These are phyloP conservation scores for Euphydryas editha DNA, from an alignment of 2,888 invertebrate species.

Conservation along the genomic window DNA sequence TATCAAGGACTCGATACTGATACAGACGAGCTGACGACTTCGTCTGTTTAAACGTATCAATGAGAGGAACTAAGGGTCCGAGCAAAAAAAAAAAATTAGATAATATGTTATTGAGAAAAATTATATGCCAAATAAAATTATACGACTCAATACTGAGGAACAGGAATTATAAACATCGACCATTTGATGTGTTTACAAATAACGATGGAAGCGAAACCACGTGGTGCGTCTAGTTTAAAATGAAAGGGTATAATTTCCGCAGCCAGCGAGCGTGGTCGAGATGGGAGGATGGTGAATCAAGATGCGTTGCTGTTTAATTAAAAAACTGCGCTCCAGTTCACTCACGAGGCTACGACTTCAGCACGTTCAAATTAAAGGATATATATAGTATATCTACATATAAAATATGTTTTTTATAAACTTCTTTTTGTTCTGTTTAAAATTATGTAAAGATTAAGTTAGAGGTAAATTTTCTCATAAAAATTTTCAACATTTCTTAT, in stretches of 20 bases:
- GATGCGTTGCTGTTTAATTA: slow-evolving; percentile 45
- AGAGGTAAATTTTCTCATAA: no score
- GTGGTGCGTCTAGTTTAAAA: slow-evolving; percentile 25
- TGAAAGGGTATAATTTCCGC: slow-evolving; percentile 30
- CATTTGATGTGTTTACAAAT: not conserved
- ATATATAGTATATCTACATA: slow-evolving; percentile 12
- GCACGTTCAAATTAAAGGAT: slow-evolving; percentile 32
- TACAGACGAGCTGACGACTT: no score
- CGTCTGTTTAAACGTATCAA: no score
- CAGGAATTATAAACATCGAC: not conserved
- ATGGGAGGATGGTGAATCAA: slow-evolving; percentile 33
- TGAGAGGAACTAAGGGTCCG: no score
- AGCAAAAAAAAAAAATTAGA: no score
- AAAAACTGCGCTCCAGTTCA: slow-evolving; percentile 45
- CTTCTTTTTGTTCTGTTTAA: no score
- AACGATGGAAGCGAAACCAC: not conserved
- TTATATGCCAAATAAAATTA: no score
- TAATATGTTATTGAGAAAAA: no score
- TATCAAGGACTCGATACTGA: no score
- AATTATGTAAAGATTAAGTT: no score
- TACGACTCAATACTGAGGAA: no score
- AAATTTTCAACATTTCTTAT: no score
- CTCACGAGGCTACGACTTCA: slow-evolving; percentile 12
- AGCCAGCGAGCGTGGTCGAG: slow-evolving; percentile 22
- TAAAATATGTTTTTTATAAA: not conserved